phyloP scores from a whole-genome alignment of 2,113 vertebrate species.

The Oncorhynchus masou region DNA sequence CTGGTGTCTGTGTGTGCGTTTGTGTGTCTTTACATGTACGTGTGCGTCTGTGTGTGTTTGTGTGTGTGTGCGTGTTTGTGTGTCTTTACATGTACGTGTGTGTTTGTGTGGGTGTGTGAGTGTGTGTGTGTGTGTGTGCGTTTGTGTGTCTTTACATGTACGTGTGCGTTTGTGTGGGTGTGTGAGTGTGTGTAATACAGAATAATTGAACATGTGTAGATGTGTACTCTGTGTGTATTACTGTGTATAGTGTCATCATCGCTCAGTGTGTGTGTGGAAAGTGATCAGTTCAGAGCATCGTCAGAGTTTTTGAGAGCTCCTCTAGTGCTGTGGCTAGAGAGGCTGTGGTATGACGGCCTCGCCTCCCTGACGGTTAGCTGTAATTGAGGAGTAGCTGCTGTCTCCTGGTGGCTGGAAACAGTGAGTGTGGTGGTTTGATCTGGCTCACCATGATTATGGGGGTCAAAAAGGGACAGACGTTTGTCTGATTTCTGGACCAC shows the following conservation, averaged over 20 bases:
- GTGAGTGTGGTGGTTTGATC: slow-evolving; percentile 49
- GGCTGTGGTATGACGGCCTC: neutral
- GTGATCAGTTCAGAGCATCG: no score
- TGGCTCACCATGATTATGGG: slow-evolving; percentile 53
- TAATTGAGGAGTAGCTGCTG: slow-evolving; percentile 61
- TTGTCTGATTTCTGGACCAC: no score
- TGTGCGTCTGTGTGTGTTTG: neutral
- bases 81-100: slow-evolving; percentile 13
- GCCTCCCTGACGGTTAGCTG: slow-evolving; percentile 44
- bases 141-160: slow-evolving; percentile 10
- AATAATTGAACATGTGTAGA: no score
- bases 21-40: slow-evolving; percentile 13
- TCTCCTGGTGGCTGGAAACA: slow-evolving; percentile 50
- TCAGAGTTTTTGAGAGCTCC: no score
- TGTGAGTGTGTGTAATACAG: neutral
- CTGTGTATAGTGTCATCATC: no score
- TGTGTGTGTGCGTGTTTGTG: neutral
- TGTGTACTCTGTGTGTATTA: no score
- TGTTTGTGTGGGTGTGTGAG: neutral
- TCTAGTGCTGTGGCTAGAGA: slow-evolving; percentile 11
- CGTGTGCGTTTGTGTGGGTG: neutral
- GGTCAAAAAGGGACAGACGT: slow-evolving; percentile 31
- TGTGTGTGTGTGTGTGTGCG: slow-evolving; percentile 17
- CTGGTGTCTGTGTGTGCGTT: slow-evolving; percentile 13
- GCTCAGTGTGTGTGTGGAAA: no score